phyloP scores from a whole-genome alignment of 2,797 vertebrate species.

The Capromys pilorides region DNA sequence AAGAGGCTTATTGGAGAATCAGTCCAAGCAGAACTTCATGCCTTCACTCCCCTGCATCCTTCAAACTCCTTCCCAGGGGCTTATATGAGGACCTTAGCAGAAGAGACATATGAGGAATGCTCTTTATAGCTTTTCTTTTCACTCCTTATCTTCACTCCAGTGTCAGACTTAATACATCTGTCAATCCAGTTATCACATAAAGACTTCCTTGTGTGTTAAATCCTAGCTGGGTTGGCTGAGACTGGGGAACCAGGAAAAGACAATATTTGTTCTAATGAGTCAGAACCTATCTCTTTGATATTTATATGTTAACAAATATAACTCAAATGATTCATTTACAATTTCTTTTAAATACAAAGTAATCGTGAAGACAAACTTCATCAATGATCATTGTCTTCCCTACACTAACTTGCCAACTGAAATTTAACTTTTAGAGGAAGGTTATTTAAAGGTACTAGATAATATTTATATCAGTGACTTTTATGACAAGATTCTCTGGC shows the following conservation, averaged over 20 bases:
- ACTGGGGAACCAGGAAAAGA: conserved; percentile 34
- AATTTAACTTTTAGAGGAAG: conserved; percentile 34
- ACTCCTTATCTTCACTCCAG: not conserved
- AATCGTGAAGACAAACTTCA: conserved; percentile 18
- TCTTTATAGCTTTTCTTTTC: not conserved
- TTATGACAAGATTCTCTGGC: not conserved
- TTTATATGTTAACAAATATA: conserved; percentile 40
- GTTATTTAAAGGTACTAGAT: not conserved
- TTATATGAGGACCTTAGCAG: not conserved
- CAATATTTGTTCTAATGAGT: not conserved
- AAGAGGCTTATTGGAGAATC: not conserved
- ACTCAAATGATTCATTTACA: conserved; percentile 25
- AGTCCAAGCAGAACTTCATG: not conserved
- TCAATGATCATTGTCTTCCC: not conserved
- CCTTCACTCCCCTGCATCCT: not conserved
- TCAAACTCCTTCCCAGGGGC: not conserved
- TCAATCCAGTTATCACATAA: not conserved
- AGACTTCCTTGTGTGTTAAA: not conserved
- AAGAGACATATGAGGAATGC: not conserved
- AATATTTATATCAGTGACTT: not conserved
- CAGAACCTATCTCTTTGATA: not conserved
- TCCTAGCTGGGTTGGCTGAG: not conserved
- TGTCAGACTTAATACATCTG: not conserved
- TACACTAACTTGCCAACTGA: not conserved
- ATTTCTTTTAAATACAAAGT: conserved; percentile 12